These are phyloP conservation scores for Danaus chrysippus DNA, from an alignment of 2,888 invertebrate species.

Conservation along the genomic window DNA sequence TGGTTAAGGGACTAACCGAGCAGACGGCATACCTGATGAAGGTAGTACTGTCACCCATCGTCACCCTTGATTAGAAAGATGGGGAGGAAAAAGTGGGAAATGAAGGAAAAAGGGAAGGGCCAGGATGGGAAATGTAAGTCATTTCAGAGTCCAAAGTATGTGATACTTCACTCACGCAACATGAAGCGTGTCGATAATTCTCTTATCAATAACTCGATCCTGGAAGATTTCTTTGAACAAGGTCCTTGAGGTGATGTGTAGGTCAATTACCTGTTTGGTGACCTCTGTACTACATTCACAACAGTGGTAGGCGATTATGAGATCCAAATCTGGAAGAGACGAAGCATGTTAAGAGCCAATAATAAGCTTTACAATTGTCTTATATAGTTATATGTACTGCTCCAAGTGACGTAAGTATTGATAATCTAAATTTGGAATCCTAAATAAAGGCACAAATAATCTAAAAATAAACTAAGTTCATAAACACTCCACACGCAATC, in stretches of 20 bases:
- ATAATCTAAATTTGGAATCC: no score
- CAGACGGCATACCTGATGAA: no score
- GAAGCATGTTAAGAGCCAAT: no score
- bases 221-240: slow-evolving; percentile 78
- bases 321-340: slow-evolving; percentile 66
- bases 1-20: no score
- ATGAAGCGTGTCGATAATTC: slow-evolving; percentile 53
- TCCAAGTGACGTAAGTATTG: not conserved
- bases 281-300: slow-evolving; percentile 83
- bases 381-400: not conserved
- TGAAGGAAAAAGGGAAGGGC: no score
- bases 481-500: no score
- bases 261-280: slow-evolving; percentile 84
- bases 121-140: no score
- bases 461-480: no score
- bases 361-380: not conserved
- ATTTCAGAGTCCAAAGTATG: not conserved
- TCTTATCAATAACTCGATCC: slow-evolving; percentile 72
- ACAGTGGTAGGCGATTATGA: slow-evolving; percentile 83
- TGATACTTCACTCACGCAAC: slow-evolving; percentile 70
- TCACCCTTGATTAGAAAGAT: no score
- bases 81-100: no score
- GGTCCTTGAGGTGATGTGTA: slow-evolving; percentile 82
- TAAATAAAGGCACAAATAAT: no score
- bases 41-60: no score